Conservation (phyloP, 2,888 invertebrate species). For the Gisinianus flammeolus region DNA sequence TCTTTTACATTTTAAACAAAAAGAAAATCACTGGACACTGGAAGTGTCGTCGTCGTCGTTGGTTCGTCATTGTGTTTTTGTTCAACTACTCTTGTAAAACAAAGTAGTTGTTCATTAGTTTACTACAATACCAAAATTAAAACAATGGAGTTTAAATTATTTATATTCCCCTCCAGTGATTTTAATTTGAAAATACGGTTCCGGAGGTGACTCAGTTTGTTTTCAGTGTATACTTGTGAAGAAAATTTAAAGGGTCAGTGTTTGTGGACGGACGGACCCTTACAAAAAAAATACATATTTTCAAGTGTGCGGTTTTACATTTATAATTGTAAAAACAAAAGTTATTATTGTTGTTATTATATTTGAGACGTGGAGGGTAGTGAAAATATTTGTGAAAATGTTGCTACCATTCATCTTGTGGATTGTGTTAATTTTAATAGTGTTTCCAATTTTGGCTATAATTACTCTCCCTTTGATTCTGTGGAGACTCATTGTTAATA, state of each 20-base stretch:
- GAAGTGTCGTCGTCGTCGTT: background rate
- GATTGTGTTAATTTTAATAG: constrained; percentile 54
- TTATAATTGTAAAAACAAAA: no score
- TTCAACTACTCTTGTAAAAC: no score
- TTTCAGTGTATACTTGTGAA: background rate
- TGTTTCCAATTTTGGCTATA: constrained; percentile 51
- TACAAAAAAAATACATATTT: background rate
- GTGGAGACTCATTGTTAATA: constrained; percentile 53
- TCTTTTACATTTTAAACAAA: no score
- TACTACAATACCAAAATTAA: no score
- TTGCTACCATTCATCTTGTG: constrained; percentile 56
- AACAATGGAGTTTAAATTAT: no score
- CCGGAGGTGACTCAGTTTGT: background rate
- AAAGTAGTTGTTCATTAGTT: no score
- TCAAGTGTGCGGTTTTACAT: no score
- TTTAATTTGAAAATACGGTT: background rate
- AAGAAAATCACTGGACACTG: background rate
- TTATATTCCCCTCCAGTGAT: no score
- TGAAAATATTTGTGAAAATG: constrained; percentile 46
- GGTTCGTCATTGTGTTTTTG: no score
- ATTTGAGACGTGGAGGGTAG: background rate
- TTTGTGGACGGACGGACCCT: no score
- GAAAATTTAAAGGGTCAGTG: background rate
- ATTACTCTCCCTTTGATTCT: constrained; percentile 49
- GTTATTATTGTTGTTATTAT: background rate